phyloP scores from a whole-genome alignment of 2,797 vertebrate genomes.

The Ispidina picta region DNA sequence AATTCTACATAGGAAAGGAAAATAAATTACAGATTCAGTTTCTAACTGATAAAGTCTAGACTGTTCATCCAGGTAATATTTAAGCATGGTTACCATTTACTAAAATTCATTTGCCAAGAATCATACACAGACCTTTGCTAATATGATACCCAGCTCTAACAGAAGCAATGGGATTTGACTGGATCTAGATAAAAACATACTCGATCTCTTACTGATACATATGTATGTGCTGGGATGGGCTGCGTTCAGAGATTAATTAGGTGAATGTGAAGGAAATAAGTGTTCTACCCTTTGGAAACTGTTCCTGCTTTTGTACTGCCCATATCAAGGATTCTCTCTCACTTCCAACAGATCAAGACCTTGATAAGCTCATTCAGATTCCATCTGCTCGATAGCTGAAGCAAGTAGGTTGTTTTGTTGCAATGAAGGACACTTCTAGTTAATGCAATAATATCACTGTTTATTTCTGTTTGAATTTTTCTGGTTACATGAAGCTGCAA shows the following conservation, averaged over 20 bases:
- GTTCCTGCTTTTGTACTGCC: not conserved
- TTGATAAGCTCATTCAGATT: not conserved
- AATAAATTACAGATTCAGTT: not conserved
- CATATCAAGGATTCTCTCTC: not conserved
- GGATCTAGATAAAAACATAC: not conserved
- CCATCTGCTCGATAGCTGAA: not conserved
- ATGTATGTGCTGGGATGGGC: not conserved
- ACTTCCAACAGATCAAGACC: not conserved
- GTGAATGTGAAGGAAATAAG: not conserved
- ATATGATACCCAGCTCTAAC: not conserved
- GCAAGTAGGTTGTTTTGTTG: not conserved
- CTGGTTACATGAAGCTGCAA: not conserved
- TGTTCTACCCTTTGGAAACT: not conserved
- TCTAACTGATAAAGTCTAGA: not conserved
- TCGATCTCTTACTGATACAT: not conserved
- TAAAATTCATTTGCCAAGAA: not conserved
- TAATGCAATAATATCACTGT: not conserved
- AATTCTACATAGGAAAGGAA: not conserved
- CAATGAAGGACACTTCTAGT: not conserved
- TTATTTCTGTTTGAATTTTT: slow-evolving; percentile 36
- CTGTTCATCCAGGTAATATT: not conserved
- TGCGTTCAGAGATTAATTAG: not conserved
- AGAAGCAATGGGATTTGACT: not conserved
- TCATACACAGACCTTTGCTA: not conserved
- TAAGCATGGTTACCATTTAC: not conserved